These are phyloP conservation scores for Phalangium opilio DNA, from an alignment of 2,888 invertebrate species.

Conservation along the genomic window DNA sequence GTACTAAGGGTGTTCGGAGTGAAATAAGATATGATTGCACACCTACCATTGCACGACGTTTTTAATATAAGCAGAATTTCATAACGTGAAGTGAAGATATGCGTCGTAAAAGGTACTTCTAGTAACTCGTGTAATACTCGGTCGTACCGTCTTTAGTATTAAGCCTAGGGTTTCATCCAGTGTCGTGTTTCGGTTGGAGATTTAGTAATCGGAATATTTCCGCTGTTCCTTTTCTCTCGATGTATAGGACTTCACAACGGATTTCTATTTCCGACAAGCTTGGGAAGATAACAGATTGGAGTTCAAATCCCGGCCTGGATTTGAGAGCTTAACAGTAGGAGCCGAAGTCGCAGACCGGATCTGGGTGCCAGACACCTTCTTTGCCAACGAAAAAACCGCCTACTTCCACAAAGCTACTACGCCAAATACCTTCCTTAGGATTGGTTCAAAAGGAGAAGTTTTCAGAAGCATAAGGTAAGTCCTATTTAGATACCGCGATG, in stretches of 20 bases:
- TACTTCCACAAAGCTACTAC: slow-evolving; percentile 99
- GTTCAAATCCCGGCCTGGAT: slow-evolving; percentile 66
- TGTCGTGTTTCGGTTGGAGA: too few relatives aligned
- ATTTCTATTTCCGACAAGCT: slow-evolving; percentile 98
- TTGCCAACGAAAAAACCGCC: slow-evolving; percentile 99
- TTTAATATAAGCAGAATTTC: too few relatives aligned
- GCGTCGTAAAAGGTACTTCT: too few relatives aligned
- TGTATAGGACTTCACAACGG: slow-evolving; percentile 79
- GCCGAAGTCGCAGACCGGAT: slow-evolving; percentile 93
- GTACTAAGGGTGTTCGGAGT: too few relatives aligned
- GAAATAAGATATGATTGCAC: too few relatives aligned
- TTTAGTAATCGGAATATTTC: too few relatives aligned
- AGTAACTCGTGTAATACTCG: too few relatives aligned
- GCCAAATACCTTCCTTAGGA: slow-evolving; percentile 96
- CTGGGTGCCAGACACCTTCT: slow-evolving; percentile 99
- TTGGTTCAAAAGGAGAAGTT: slow-evolving; percentile 85
- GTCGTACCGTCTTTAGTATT: too few relatives aligned
- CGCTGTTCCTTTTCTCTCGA: not conserved
- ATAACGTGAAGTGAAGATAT: too few relatives aligned
- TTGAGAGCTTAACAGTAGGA: slow-evolving; percentile 79
- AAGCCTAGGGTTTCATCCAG: too few relatives aligned
- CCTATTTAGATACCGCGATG: too few relatives aligned
- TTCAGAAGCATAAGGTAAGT: slow-evolving; percentile 85
- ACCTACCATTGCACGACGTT: too few relatives aligned
- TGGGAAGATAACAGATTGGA: slow-evolving; percentile 93